Conservation (phyloP, 2,888 invertebrate genomes). For the Dasysyrphus albostriatus region DNA sequence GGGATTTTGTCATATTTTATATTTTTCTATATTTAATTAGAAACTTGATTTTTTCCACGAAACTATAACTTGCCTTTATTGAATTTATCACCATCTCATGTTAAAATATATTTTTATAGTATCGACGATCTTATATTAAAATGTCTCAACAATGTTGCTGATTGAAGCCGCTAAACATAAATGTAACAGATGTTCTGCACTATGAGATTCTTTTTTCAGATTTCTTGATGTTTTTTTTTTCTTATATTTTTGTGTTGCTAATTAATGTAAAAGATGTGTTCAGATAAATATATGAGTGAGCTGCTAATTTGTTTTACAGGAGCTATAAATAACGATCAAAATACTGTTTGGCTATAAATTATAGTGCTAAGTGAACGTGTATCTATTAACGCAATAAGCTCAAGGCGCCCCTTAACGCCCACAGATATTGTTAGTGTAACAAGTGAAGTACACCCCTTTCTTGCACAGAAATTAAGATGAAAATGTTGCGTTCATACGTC, state of each 20-base stretch:
- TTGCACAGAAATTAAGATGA: constrained; percentile 48
- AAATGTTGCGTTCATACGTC: constrained; percentile 49
- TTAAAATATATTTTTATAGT: background rate
- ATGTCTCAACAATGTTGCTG: constrained; percentile 19
- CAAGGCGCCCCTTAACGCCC: constrained; percentile 41
- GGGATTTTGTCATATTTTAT: too few species aligned
- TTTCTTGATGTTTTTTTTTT: background rate
- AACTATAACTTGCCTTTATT: background rate
- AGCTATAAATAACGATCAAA: constrained; percentile 59
- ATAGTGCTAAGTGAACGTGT: constrained; percentile 56
- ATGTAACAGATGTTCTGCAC: constrained; percentile 7
- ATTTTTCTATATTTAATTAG: background rate
- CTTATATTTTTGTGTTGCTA: background rate
- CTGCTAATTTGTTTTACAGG: constrained; percentile 67
- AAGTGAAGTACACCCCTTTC: constrained; percentile 34
- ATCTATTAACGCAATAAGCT: constrained; percentile 15
- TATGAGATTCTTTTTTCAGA: background rate
- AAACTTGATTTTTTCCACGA: background rate
- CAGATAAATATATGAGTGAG: constrained; percentile 8
- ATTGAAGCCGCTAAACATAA: constrained; percentile 12
- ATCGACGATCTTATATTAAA: constrained; percentile 1
- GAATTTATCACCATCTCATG: background rate
- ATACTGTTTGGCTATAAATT: constrained; percentile 42
- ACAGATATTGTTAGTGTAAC: constrained; percentile 7
- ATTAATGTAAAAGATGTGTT: constrained; percentile 14